Evolutionary conservation across 2,113 vertebrate species (phyloP).

Genomic region (Scartelaos histophorus): DNA sequence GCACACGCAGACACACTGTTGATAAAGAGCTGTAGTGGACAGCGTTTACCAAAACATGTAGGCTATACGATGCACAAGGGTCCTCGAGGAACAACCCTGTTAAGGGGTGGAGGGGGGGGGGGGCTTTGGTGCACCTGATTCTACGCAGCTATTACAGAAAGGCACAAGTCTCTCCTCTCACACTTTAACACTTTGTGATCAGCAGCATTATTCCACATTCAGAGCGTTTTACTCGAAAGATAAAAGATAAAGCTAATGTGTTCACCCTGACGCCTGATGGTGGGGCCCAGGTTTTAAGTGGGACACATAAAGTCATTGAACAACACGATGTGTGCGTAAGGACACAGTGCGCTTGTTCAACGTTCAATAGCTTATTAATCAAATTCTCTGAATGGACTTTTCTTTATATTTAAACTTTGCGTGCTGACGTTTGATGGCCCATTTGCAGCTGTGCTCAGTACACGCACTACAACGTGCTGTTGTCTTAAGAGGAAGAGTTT

Average conservation of each 20-base stretch:
- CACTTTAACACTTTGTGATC: neutral
- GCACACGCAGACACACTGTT: conserved; percentile 39
- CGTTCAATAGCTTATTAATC: neutral
- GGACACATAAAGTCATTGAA: neutral
- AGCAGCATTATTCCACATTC: neutral
- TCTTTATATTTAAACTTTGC: neutral
- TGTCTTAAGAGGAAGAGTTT: conserved; percentile 8
- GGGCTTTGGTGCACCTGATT: conserved; percentile 6
- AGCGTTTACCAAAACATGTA: conserved; percentile 16
- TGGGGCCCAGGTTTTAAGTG: neutral
- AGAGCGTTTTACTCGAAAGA: neutral
- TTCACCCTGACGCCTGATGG: neutral
- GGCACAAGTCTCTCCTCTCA: conserved; percentile 7
- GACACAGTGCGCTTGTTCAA: neutral
- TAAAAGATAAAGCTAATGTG: neutral
- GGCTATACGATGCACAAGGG: neutral
- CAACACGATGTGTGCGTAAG: neutral
- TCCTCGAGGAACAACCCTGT: neutral
- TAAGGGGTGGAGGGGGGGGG: conserved; percentile 4
- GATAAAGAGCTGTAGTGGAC: conserved; percentile 5
- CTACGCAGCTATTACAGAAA: conserved; percentile 1
- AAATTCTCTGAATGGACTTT: neutral
- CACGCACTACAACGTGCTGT: neutral
- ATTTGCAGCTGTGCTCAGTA: neutral
- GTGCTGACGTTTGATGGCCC: too few relatives aligned